These are phyloP conservation scores for Meloidogyne exigua DNA, from an alignment of 1,140 invertebrate genomes.

Conservation along the genomic window DNA sequence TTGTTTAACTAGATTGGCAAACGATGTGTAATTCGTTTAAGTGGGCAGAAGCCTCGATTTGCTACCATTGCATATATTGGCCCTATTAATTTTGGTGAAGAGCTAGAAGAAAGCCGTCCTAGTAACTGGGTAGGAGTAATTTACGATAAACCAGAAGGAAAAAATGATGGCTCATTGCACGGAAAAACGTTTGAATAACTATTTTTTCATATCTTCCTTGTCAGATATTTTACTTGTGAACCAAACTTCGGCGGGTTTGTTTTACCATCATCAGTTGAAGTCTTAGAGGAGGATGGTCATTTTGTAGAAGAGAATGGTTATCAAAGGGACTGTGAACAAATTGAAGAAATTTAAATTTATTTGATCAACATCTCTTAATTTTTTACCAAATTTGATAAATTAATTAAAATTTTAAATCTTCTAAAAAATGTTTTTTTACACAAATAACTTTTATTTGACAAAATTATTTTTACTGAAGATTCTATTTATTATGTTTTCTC, in stretches of 20 bases:
- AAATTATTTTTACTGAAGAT: not conserved
- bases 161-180: conserved; percentile 39
- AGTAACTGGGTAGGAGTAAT: conserved; percentile 40
- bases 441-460: not conserved
- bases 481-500: not conserved
- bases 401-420: not conserved
- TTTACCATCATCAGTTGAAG: conserved; percentile 14
- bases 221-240: conserved; percentile 34
- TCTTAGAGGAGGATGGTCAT: conserved; percentile 21
- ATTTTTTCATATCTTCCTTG: not conserved
- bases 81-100: conserved; percentile 29
- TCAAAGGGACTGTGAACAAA: conserved; percentile 17
- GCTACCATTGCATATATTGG: conserved; percentile 34
- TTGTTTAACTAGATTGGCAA: conserved; percentile 27
- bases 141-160: conserved; percentile 33
- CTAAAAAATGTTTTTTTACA: not conserved
- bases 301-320: not conserved
- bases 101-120: not conserved
- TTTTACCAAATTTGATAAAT: not conserved
- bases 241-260: conserved; percentile 38
- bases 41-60: conserved; percentile 20
- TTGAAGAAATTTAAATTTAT: conserved; percentile 2
- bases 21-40: conserved; percentile 28
- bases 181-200: conserved; percentile 31
- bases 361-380: not conserved